Conservation (phyloP, 2,888 invertebrate genomes). For the Xestobium rufovillosum region DNA sequence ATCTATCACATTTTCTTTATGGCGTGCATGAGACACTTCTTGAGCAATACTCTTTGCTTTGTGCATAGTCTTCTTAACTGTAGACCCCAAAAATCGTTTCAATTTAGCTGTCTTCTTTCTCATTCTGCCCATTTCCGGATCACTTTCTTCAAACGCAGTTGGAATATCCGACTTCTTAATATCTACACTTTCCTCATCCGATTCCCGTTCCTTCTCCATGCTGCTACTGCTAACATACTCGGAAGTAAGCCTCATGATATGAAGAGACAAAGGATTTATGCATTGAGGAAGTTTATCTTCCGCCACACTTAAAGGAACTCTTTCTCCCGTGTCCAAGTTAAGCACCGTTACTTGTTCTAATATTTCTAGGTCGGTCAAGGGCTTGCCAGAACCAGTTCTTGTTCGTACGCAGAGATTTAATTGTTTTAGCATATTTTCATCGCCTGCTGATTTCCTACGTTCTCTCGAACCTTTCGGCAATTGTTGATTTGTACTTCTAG, state of each 20-base stretch:
- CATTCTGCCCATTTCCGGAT: constrained; percentile 43
- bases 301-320: constrained; percentile 88
- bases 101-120: constrained; percentile 50
- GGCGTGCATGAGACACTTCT: constrained; percentile 79
- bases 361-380: constrained; percentile 85
- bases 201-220: constrained; percentile 61
- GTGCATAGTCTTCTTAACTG: constrained; percentile 84
- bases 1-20: constrained; percentile 79
- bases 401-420: constrained; percentile 68
- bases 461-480: constrained; percentile 43
- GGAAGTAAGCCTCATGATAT: constrained; percentile 88
- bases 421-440: constrained; percentile 65
- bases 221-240: constrained; percentile 71
- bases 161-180: constrained; percentile 53
- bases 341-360: constrained; percentile 75
- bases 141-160: constrained; percentile 45
- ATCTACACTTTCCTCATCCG: constrained; percentile 68
- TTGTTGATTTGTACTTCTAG: constrained; percentile 33
- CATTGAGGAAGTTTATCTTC: constrained; percentile 89
- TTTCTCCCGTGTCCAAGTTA: constrained; percentile 80
- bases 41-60: constrained; percentile 86
- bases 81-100: constrained; percentile 78
- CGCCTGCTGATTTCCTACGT: constrained; percentile 75
- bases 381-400: constrained; percentile 79
- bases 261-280: constrained; percentile 88